Base-by-base conservation (phyloP, 2,888 invertebrate species). In the Eilema sororculum region DNA sequence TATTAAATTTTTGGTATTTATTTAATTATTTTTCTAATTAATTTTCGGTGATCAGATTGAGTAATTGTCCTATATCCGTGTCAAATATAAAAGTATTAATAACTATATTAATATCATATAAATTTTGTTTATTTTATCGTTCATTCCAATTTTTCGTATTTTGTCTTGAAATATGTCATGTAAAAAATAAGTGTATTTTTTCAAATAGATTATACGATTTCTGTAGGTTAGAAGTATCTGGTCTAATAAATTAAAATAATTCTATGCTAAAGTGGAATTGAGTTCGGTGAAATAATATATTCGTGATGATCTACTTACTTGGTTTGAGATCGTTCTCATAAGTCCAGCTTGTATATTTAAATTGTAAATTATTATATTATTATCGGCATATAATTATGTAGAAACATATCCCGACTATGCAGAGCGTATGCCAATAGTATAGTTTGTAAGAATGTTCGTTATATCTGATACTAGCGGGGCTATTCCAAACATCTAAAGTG, bases 81-180 rank as follows among this genome's bases (percentile, higher is more conserved):
- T 82, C 82, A 83, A 81, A 81, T 80, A 68, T 76, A 78, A 78
- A 80, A 83, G 83, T 83, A 82, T 82, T 82, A 78, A 70, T 76
- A 65, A 57, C 16, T 65, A 57, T 37, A 10, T 22, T 52, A 56
- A 81, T 79, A 76, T 69, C 57, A 69, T 28, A 69, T n/a, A 73
- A 65, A 68, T 30, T 60, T 52, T 52, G 12, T 57, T 66, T 70
- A 62, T 24, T 69, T 73, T 71, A 63, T 75, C 9, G 68, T 78
- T 75, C 81, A 82, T 82, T 82, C 81, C 81, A 83, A 52, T 77
- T 74, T 73, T 68, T 37, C n/a, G n/a, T 76, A 70, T 61, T 72
- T 71, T 64, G 62, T 69, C 70, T 66, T 75, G 66, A 64, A 65
- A n/a, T 75, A 64, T 69, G 46, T 71, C 52, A 41, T 37, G 74